These are phyloP conservation scores for Panthera uncia DNA, from an alignment of 2,113 vertebrate genomes.

Conservation along the genomic window DNA sequence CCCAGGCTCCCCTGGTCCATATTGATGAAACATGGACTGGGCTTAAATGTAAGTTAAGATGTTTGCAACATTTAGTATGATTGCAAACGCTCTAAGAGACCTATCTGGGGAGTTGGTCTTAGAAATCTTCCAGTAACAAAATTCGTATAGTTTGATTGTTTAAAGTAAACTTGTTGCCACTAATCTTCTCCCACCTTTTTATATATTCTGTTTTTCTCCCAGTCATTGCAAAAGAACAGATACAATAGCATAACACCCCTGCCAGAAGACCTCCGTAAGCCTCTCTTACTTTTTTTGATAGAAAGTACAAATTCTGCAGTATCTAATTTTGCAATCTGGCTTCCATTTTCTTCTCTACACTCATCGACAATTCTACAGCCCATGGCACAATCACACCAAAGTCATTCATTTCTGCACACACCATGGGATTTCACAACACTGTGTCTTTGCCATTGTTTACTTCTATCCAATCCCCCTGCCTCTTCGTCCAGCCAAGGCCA, in stretches of 20 bases:
- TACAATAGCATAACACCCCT: not conserved
- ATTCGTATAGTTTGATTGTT: not conserved
- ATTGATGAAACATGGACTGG: not conserved
- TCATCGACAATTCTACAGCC: rapidly evolving
- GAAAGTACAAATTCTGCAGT: not conserved
- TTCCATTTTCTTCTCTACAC: not conserved
- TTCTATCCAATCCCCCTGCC: not conserved
- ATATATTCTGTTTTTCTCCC: not conserved
- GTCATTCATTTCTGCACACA: not conserved
- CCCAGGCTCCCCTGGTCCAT: not conserved
- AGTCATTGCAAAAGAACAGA: not conserved
- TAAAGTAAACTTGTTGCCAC: not conserved
- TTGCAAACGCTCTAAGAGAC: not conserved
- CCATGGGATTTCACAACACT: not conserved
- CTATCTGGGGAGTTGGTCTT: not conserved
- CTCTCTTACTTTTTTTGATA: not conserved
- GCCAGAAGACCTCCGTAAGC: not conserved
- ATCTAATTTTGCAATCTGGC: not conserved
- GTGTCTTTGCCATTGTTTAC: not conserved
- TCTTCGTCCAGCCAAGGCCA: not conserved
- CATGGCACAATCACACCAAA: not conserved
- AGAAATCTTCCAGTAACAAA: not conserved
- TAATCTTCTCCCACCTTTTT: not conserved
- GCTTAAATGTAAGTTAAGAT: not conserved
- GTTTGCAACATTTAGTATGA: not conserved